A percentile compares a stretch with the other conserved stretches of the same genome.
Conservation (phyloP, 2,113 vertebrate genomes). For the Cyphomyrus plagiostoma region DNA sequence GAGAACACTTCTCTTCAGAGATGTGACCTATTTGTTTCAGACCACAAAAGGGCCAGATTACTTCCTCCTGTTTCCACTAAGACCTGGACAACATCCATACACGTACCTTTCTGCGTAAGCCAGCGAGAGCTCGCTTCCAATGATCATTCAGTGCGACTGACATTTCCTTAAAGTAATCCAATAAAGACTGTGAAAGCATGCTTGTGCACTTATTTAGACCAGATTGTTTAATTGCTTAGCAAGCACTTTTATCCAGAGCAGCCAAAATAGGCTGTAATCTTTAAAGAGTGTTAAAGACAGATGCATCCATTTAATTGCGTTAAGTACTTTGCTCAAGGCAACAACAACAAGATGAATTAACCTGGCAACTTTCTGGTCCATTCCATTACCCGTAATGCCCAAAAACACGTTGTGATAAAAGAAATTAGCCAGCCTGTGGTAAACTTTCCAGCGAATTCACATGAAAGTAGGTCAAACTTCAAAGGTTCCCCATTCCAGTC, state of each 20-base stretch:
- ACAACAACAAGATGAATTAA: neutral
- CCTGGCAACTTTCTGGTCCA: neutral
- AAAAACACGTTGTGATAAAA: neutral
- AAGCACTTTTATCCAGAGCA: neutral
- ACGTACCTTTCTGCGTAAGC: neutral
- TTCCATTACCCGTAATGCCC: neutral
- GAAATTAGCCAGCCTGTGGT: neutral
- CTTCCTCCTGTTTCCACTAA: neutral
- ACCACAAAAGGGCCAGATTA: neutral
- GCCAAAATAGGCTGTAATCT: neutral
- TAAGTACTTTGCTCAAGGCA: neutral
- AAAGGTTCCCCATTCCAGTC: conserved; percentile 33
- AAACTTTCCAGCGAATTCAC: conserved; percentile 24
- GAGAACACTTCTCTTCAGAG: neutral
- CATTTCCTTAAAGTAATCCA: neutral
- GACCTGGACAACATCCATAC: neutral
- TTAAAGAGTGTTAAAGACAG: conserved; percentile 8
- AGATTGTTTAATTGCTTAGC: neutral
- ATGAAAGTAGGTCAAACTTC: conserved; percentile 30
- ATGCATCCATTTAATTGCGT: neutral
- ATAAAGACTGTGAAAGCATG: conserved; percentile 10
- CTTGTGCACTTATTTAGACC: neutral
- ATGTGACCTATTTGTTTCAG: conserved; percentile 1
- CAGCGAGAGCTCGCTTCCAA: neutral
- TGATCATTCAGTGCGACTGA: conserved; percentile 6